These are phyloP conservation scores for Adineta ricciae DNA, from an alignment of 2,888 invertebrate species.

Conservation along the genomic window DNA sequence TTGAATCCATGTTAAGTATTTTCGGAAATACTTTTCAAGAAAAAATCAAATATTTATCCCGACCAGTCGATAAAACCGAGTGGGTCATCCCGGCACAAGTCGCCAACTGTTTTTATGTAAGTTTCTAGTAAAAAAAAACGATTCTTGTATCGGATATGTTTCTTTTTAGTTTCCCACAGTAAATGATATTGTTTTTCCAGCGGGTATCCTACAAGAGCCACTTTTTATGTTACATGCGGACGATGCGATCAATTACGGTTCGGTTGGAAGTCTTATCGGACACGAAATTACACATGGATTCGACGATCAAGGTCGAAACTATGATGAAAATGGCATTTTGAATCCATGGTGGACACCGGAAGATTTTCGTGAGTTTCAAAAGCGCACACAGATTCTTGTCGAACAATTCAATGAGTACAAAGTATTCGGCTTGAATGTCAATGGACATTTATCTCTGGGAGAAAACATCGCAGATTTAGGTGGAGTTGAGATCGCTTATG, in stretches of 20 bases:
- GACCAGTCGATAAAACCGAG: slow-evolving; percentile 15
- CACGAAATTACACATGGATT: slow-evolving; percentile 21
- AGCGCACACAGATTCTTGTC: slow-evolving; percentile 73
- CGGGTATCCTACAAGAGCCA: slow-evolving; percentile 48
- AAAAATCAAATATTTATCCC: neutral
- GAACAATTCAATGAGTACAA: slow-evolving; percentile 78
- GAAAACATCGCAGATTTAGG: slow-evolving; percentile 92
- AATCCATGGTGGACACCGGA: slow-evolving; percentile 77
- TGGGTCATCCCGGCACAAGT: neutral
- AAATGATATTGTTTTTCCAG: slow-evolving; percentile 70
- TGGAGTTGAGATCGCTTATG: slow-evolving; percentile 77
- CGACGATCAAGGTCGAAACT: slow-evolving; percentile 62
- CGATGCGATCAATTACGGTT: slow-evolving; percentile 37
- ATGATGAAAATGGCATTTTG: slow-evolving; percentile 71
- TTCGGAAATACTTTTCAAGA: neutral
- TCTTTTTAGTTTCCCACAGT: slow-evolving; percentile 80
- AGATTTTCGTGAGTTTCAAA: slow-evolving; percentile 75
- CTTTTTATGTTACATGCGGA: slow-evolving; percentile 46
- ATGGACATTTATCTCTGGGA: slow-evolving; percentile 79
- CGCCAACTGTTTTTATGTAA: neutral
- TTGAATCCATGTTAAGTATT: neutral
- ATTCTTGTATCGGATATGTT: neutral
- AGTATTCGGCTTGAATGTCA: slow-evolving; percentile 57
- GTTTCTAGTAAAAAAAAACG: too few relatives aligned
- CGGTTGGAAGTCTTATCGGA: slow-evolving; percentile 9